A percentile compares a stretch with the other conserved stretches of the same genome.
phyloP scores from a whole-genome alignment of 2,888 invertebrate species.

The Aporophyla lueneburgensis region DNA sequence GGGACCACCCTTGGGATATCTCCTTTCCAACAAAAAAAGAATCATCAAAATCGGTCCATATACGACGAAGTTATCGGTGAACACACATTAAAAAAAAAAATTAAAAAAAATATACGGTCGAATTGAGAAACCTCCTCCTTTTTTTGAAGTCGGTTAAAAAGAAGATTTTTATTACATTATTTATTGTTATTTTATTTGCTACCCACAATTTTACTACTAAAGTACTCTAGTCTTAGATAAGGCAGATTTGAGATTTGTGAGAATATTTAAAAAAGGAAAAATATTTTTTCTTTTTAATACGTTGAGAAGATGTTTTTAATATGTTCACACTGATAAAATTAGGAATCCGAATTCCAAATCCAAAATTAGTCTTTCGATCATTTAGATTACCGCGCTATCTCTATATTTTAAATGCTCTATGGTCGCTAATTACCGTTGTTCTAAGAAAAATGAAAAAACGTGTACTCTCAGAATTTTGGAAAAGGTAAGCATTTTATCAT shows the following conservation, averaged over 20 bases:
- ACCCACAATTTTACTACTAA: background rate
- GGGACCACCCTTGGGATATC: too few species aligned
- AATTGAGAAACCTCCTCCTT: too few species aligned
- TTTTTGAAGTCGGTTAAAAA: too few species aligned
- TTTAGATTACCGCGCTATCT: background rate
- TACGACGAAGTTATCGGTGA: too few species aligned
- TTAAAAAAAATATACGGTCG: too few species aligned
- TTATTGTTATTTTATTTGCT: background rate
- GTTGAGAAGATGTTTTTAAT: too few species aligned
- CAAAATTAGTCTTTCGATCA: background rate
- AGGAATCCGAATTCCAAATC: background rate
- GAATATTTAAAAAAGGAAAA: background rate
- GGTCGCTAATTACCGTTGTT: constrained; percentile 3
- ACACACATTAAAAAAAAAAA: too few species aligned
- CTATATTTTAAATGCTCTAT: constrained; percentile 7
- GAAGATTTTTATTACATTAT: too few species aligned
- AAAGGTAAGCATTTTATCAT: constrained; percentile 1
- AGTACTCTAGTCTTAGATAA: background rate
- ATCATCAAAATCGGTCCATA: too few species aligned
- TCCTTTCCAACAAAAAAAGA: too few species aligned
- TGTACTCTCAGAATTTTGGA: background rate
- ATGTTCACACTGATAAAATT: background rate
- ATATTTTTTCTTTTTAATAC: background rate
- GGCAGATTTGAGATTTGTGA: background rate
- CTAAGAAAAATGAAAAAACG: background rate